Base-by-base conservation (phyloP, 2,888 invertebrate species). In the Disparrhopalites patrizii region DNA sequence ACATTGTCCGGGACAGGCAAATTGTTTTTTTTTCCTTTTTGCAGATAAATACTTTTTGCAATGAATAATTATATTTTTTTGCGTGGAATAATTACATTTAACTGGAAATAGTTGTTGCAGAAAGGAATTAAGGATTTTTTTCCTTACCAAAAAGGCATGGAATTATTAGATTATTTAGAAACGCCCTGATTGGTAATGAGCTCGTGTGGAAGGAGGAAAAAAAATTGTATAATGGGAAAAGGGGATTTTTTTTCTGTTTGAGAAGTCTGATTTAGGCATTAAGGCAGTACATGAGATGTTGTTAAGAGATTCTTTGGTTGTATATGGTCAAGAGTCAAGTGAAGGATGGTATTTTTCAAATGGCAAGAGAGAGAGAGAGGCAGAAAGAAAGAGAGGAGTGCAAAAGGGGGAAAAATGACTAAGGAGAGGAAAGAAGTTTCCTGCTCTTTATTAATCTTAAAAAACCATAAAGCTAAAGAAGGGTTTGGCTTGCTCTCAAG, bases 141-240 rank as follows among this genome's bases (percentile, higher is more conserved):
- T n/a, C n/a, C 18, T n/a, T 31, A 54, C 54, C n/a, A 20, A 54
- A 54, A 54, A 54, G 54, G 54, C 20, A 54, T 54, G 15, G 20
- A 54, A 15, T 28, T 54, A 54, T 54, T 54, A 31, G 18, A 20
- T 47, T 47, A 7, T 7, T 3, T 31, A 54, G 31, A 30, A 31
- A 54, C 54, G 54, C 54, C 54, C 54, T 31, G 54, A 31, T 18
- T 54, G 3, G 31, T 52, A 52, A 52, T 52, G 33, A 54, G 54
- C 31, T 54, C 7, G 8, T n/a, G n/a, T n/a, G n/a, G 40, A 40
- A 54, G n/a, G 18, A 27, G 30, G 33, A 13, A n/a, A 47, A 47
- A 47, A 47, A 47, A 47, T 18, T 23, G 47, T 47, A 23, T 47
- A 10, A 47, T 23, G 20, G 54, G 33, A 54, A 54, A 28, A 54